phyloP scores from a whole-genome alignment of 2,888 invertebrate genomes.

The Catocala sponsa region DNA sequence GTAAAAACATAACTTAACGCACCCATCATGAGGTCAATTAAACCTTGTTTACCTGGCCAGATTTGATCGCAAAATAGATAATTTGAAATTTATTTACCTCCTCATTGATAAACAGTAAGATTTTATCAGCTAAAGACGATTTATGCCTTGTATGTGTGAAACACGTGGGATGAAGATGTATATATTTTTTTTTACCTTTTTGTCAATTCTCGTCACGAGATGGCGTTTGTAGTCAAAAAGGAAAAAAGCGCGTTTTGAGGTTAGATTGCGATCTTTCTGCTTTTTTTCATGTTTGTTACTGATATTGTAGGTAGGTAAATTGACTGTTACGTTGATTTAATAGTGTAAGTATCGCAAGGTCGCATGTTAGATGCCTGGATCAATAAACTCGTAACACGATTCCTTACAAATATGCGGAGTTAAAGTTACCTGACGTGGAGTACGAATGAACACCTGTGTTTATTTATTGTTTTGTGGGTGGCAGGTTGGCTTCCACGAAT shows the following conservation, averaged over 20 bases:
- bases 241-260: neutral
- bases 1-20: too few relatives aligned
- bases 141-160: slow-evolving; percentile 31
- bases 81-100: slow-evolving; percentile 43
- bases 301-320: too few relatives aligned
- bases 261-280: slow-evolving; percentile 1
- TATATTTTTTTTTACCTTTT: slow-evolving; percentile 32
- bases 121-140: slow-evolving; percentile 45
- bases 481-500: too few relatives aligned
- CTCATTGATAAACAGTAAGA: slow-evolving; percentile 48
- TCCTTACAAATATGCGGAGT: neutral
- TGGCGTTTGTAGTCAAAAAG: slow-evolving; percentile 43
- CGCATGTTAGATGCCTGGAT: too few relatives aligned
- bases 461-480: too few relatives aligned
- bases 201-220: slow-evolving; percentile 35
- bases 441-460: neutral
- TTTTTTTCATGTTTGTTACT: too few relatives aligned
- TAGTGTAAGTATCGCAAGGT: too few relatives aligned
- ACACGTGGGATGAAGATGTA: slow-evolving; percentile 48
- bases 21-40: slow-evolving; percentile 22
- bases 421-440: neutral
- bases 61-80: slow-evolving; percentile 45
- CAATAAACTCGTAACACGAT: neutral
- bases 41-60: slow-evolving; percentile 32
- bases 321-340: too few relatives aligned